Evolutionary conservation across 2,113 vertebrate genomes (phyloP), one percentile per base, ranked within the genome.

Genomic region (Phylloscopus trochilus): DNA sequence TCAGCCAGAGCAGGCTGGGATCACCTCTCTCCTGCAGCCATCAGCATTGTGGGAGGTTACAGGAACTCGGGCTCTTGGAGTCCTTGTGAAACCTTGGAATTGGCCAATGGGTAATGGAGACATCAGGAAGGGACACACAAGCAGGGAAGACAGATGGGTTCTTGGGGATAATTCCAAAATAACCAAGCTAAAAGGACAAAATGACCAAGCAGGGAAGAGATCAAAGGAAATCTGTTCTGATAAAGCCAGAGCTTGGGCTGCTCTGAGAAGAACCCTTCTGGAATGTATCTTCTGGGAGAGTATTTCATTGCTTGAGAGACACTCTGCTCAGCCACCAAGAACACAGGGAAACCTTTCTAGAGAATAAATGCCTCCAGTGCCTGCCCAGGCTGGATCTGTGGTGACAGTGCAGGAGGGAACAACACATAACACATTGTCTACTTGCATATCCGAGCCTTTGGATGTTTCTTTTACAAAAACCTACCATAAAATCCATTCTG

Each of bases 401-500:
- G 12, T 55, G 70, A 43, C 51, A 79, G 9, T 3, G 10, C 59
- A 77, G 35, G 55, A 92, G 27, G 52, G 27, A 89, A 55, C 46
- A 51, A n/a, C 1, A 49, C 46, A 24, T 20, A 53, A 62, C 2
- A 4, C 6, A 16, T 10, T 68, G 58, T 49, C 41, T 22, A 20
- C 41, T 47, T 27, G 39, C 21, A 5, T 21, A 33, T 7, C 72
- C 41, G 44, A 93, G 47, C 35, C 51, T 80, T 77, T 35, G 46
- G 16, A 49, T 4, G 43, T 84, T 37, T 56, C 30, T 75, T 82
- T 64, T 27, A 76, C 55, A 82, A 68, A 91, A 79, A 87, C 97
- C 59, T 85, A 98, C 97, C 96, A 18, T 98, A 98, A 94, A 98
- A 96, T 52, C 93, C 97, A 46, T 97, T 98, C 35, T 92, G 97